Evolutionary conservation across 2,113 vertebrate genomes (phyloP).

Genomic region (Coryphaenoides rupestris): DNA sequence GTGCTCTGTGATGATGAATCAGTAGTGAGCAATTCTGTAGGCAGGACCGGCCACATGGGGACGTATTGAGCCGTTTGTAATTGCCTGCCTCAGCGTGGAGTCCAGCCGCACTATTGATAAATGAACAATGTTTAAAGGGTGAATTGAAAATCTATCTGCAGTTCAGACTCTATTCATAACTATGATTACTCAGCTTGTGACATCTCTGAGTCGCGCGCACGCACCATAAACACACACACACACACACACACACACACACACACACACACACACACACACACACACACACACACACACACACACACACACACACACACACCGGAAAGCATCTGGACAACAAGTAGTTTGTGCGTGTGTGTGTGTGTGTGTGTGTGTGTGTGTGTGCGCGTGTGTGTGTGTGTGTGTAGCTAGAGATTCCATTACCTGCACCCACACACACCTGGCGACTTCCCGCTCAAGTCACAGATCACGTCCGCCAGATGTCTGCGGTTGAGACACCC

Average conservation of each 20-base stretch:
- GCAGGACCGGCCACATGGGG: constrained; percentile 9
- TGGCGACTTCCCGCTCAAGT: no score
- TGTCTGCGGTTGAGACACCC: no score
- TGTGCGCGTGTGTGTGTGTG: not conserved
- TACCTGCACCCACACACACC: no score
- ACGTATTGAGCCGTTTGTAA: constrained; percentile 26
- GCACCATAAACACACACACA: no score
- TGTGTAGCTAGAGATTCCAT: not conserved
- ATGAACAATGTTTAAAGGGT: constrained; percentile 4
- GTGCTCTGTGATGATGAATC: constrained; percentile 20
- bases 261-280: no score
- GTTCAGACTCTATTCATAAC: constrained; percentile 6
- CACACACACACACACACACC: no score
- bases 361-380: not conserved
- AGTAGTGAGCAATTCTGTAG: constrained; percentile 22
- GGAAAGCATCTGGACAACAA: not conserved
- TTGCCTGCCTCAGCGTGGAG: constrained; percentile 25
- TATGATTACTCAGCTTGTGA: not conserved
- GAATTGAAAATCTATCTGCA: constrained; percentile 17
- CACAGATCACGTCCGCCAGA: no score
- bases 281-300: no score
- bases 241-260: no score
- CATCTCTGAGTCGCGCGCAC: not conserved
- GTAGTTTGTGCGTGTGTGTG: not conserved
- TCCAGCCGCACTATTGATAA: constrained; percentile 16